Evolutionary conservation across 2,888 invertebrate species (phyloP), one percentile per base, ranked within the genome.

Genomic region (Nezara viridula): DNA sequence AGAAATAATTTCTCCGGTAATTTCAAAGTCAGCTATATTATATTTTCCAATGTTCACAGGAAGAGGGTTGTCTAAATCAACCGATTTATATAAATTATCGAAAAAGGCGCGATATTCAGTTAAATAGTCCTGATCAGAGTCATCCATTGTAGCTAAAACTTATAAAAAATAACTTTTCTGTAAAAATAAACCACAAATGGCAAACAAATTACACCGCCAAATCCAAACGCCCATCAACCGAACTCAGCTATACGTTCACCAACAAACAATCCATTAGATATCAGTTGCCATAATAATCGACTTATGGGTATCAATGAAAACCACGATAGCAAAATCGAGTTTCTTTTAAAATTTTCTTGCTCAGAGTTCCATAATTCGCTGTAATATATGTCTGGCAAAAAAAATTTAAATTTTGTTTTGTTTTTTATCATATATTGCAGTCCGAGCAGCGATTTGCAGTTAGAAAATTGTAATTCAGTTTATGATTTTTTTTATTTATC

Each of bases 1-100:
- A 93, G 96, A 95, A 90, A 96, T 94, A 90, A 96, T 95, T 92
- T 96, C 96, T 86, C 96, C 96, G 91, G 95, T 94, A 90, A 96
- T 93, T 93, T 97, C 97, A 19, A 94, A 93, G 91, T 95, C 95
- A 81, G 95, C 94, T 91, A 96, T 94, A 91, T 95, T 95, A 92
- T 96, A 95, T 91, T 95, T 95, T 91, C 95, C 95, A 90, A 96
- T 95, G 92, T 95, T 95, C 86, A 96, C 95, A 88, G 96, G 96
- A 91, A 96, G 93, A 92, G 96, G 96, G 93, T 96, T 96, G 91
- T 95, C 94, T 2, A 95, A 95, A 92, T 96, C 95, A 86, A 96
- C 94, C 89, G 94, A 95, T 90, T 95, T 94, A 91, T 95, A 95
- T 93, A 96, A 96, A 92, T 95, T 94, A 92, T 96, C 95, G 92